Base-by-base conservation (phyloP, 2,797 vertebrate genomes). In the Centropyge bicolor region DNA sequence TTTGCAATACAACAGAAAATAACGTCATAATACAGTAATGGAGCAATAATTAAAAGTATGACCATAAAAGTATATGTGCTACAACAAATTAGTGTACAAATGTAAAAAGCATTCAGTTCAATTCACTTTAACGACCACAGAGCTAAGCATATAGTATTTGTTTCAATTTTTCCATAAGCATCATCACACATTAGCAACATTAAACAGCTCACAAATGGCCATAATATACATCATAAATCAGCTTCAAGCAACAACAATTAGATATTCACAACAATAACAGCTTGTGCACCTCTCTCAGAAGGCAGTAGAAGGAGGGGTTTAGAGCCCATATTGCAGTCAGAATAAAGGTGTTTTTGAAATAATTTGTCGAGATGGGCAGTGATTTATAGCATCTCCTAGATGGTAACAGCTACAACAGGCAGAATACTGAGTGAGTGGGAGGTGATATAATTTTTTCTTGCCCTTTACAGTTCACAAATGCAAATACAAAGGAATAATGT, bases 311-410 rank as follows among this genome's bases (percentile, higher is more conserved):
- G 60, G 41, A 43, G 40, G 6, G 6, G 27, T 45, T 46, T 11
- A 36, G n/a, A 52, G 16, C 54, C 31, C 20, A 11, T 36, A 36
- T 12, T 70, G 9, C 54, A 36, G 43, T 17, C 1, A 9, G 7
- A 70, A 5, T 48, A 19, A 59, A 48, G 12, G 41, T 67, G 64
- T 27, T 67, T 54, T 27, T 67, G 6, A 67, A 19, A 24, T 19
- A 8, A 4, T 67, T 8, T 45, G 40, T 59, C 24, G 43, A 16
- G 11, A 52, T 56, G 35, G n/a, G 63, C 19, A 65, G 31, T 52
- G 36, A 54, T 67, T 38, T 52, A 68, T 14, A n/a, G 8, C 2
- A 3, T 13, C 16, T 54, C 10, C 40, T 31, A 36, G 5, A 24
- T 48, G 43, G 43, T 20, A 51, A 8, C 45, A 13, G 12, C 27